phyloP scores from a whole-genome alignment of 1,140 invertebrate species.

The Physella acuta region DNA sequence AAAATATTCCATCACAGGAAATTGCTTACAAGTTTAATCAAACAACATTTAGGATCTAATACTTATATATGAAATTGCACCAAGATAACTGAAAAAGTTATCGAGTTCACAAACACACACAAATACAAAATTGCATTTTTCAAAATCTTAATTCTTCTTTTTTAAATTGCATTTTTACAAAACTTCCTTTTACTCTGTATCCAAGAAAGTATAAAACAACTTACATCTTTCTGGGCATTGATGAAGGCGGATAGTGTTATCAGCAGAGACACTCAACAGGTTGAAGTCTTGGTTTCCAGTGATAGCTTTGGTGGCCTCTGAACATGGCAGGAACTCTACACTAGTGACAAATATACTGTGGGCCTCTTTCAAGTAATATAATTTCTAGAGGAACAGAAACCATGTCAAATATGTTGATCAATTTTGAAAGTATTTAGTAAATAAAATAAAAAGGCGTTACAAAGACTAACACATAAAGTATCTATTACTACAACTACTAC shows the following conservation, averaged over 20 bases:
- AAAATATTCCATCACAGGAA: too few species aligned
- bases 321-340: conserved; percentile 77
- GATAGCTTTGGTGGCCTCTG: conserved; percentile 67
- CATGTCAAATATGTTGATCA: neutral
- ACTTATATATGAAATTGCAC: too few species aligned
- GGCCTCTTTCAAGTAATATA: conserved; percentile 77
- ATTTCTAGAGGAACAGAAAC: conserved; percentile 66
- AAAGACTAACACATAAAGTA: neutral
- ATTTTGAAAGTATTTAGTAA: neutral
- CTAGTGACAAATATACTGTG: conserved; percentile 95
- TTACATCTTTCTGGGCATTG: conserved; percentile 80
- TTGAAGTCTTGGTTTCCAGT: conserved; percentile 74
- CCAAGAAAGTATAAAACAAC: conserved; percentile 1
- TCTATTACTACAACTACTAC: too few species aligned
- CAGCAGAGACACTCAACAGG: conserved; percentile 89
- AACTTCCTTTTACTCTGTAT: conserved; percentile 10
- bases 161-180: neutral
- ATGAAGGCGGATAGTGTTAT: conserved; percentile 89
- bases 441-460: neutral
- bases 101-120: too few species aligned
- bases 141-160: conserved; percentile 10
- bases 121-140: neutral
- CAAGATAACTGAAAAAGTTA: too few species aligned
- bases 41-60: too few species aligned
- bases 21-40: too few species aligned